phyloP scores from a whole-genome alignment of 2,888 invertebrate species.

The Carpatolechia fugitivella region DNA sequence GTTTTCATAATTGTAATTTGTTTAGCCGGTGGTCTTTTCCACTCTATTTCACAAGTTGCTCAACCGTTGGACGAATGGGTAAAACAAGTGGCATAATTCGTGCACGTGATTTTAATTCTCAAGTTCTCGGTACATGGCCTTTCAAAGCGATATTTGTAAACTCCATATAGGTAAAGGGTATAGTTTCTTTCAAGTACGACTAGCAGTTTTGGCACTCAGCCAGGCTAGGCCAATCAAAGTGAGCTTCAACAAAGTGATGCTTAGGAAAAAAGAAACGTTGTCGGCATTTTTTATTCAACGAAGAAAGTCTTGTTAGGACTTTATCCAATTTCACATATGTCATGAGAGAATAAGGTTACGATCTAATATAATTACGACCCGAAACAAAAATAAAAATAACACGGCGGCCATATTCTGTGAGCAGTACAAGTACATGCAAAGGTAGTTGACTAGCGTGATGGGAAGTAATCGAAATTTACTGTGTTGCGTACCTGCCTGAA shows the following conservation, averaged over 20 bases:
- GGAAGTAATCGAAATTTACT: too few species aligned
- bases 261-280: background rate
- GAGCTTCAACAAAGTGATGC: background rate
- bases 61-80: background rate
- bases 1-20: background rate
- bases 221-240: conserved; percentile 6
- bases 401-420: too few species aligned
- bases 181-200: conserved; percentile 5
- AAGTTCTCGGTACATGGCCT: conserved; percentile 2
- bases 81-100: background rate
- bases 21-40: conserved; percentile 1
- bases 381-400: too few species aligned
- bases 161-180: background rate
- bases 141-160: background rate
- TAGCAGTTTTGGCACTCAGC: background rate
- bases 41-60: conserved; percentile 4
- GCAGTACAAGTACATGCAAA: too few species aligned
- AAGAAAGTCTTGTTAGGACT: background rate
- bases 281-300: background rate
- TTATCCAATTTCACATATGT: too few species aligned
- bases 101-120: background rate
- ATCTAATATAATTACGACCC: too few species aligned
- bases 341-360: too few species aligned
- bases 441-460: too few species aligned
- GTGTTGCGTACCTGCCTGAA: too few species aligned